Conservation (phyloP, 2,113 vertebrate species). For the Mustelus asterias region DNA sequence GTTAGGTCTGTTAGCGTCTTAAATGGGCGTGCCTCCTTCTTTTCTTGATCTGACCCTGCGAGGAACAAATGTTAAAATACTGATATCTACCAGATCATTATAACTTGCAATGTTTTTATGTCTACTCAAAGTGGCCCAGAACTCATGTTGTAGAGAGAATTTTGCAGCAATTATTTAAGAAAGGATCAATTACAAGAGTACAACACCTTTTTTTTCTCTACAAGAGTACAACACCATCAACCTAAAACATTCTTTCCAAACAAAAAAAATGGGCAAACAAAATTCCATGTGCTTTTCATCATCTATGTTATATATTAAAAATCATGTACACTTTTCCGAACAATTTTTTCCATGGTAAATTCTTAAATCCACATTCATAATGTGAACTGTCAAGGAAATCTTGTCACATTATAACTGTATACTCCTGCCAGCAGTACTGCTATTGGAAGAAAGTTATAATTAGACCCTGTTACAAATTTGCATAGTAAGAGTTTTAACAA, state of each 20-base stretch:
- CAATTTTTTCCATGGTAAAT: background rate
- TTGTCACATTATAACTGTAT: too few relatives aligned
- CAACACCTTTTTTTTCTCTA: background rate
- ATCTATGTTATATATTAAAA: background rate
- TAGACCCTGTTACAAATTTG: background rate
- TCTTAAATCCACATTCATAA: background rate
- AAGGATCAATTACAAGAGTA: background rate
- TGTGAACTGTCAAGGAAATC: background rate
- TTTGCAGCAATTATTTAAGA: background rate
- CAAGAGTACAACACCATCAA: background rate
- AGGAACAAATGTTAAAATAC: background rate
- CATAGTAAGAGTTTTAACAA: too few relatives aligned
- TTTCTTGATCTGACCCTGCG: background rate
- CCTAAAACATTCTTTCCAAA: background rate
- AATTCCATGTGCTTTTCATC: background rate
- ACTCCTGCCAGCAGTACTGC: background rate
- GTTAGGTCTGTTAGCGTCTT: background rate
- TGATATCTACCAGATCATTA: background rate
- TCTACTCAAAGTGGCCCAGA: background rate
- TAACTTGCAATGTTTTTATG: background rate
- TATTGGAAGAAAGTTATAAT: background rate
- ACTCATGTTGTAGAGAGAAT: background rate
- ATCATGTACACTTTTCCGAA: background rate
- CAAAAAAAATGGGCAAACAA: background rate
- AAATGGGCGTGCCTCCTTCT: background rate